Percentiles rank a stretch among this genome's conserved stretches.
These are phyloP conservation scores for Tenthredo amoena DNA, from an alignment of 2,888 invertebrate genomes.

Conservation along the genomic window DNA sequence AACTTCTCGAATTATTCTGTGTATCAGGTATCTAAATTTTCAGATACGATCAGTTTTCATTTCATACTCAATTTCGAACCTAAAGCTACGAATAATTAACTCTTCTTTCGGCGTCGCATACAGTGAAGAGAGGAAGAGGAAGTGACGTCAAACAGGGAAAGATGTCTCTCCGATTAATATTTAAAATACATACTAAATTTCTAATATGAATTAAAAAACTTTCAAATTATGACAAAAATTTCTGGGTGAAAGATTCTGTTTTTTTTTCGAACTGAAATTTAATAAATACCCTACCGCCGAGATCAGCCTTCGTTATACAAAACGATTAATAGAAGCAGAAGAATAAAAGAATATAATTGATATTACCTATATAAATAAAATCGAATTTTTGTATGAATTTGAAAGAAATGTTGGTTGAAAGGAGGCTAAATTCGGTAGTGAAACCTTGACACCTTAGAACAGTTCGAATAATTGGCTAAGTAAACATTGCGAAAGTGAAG, in stretches of 20 bases:
- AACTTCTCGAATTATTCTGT: background rate
- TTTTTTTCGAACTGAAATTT: background rate
- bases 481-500: conserved; percentile 50
- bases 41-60: background rate
- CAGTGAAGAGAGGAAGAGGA: background rate
- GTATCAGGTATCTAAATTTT: background rate
- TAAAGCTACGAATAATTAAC: background rate
- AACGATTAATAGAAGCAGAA: background rate
- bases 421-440: background rate
- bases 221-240: background rate
- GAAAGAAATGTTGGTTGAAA: background rate
- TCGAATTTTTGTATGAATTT: background rate
- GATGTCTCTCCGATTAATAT: background rate
- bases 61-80: background rate
- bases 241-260: background rate
- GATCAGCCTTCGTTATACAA: background rate
- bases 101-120: background rate
- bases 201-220: background rate
- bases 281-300: background rate
- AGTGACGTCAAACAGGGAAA: conserved; percentile 11
- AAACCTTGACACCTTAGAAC: conserved; percentile 46
- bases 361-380: background rate
- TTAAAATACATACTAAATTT: background rate
- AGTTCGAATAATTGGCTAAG: conserved; percentile 23
- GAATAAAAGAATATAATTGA: background rate